Percentiles rank a stretch among this genome's conserved stretches.
phyloP scores from a whole-genome alignment of 2,113 vertebrate genomes.

The Phalacrocorax brasilianus region DNA sequence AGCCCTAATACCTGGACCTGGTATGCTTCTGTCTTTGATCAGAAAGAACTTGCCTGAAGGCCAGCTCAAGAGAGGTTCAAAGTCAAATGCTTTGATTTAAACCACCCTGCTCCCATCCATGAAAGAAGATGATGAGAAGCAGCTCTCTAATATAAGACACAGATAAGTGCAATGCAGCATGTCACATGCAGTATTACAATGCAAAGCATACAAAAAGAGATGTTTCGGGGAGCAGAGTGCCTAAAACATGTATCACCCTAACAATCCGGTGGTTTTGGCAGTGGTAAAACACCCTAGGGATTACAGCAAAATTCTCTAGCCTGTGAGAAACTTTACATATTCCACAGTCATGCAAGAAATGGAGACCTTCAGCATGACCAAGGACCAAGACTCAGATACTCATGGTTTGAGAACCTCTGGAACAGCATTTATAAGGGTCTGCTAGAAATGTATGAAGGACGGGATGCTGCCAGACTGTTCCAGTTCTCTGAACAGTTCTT shows the following conservation, averaged over 20 bases:
- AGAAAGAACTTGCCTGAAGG: conserved; percentile 68
- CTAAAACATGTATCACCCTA: background rate
- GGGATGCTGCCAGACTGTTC: background rate
- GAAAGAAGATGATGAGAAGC: conserved; percentile 62
- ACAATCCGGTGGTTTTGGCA: background rate
- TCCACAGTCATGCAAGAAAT: background rate
- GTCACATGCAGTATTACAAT: conserved; percentile 16
- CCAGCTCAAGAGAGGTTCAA: conserved; percentile 65
- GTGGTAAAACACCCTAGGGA: background rate
- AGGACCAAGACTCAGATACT: background rate
- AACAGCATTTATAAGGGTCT: background rate
- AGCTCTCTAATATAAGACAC: conserved; percentile 23
- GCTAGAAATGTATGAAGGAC: background rate
- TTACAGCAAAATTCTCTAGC: background rate
- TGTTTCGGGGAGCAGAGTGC: background rate
- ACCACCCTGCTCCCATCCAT: conserved; percentile 55
- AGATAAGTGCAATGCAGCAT: background rate
- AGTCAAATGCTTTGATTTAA: conserved; percentile 70
- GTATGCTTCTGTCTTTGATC: conserved; percentile 62
- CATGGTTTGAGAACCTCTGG: background rate
- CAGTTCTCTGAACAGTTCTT: background rate
- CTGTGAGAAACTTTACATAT: background rate
- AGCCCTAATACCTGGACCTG: conserved; percentile 60
- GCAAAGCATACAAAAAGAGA: background rate
- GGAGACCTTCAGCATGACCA: background rate